Base-by-base conservation (phyloP, 2,888 invertebrate species). In the Pantelozetes paolii region DNA sequence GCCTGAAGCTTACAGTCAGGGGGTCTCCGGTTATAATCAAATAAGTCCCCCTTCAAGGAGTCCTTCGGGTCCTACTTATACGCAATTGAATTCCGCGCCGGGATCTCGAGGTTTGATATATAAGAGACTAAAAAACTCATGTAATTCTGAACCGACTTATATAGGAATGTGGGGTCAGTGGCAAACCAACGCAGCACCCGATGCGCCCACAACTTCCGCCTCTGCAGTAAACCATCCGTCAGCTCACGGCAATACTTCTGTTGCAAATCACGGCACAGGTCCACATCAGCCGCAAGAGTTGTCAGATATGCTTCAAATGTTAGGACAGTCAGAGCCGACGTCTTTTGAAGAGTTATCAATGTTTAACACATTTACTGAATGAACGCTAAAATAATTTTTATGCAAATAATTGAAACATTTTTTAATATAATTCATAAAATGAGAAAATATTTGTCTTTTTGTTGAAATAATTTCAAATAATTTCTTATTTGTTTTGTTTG, bases 241-340 rank as follows among this genome's bases (percentile, higher is more conserved):
- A 59, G 57, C 73, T 40, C 76, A 77, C 69, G 77, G 64, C n/a
- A 72, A 69, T 74, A 75, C 76, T n/a, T 76, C 73, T 73, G 77
- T 75, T 42, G 28, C 57, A 11, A 75, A 76, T 26, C 32, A 62
- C n/a, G 72, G 69, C 40, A 78, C 78, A 40, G 81, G 78, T 18
- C 75, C 73, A 54, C 88, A 88, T 79, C 88, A 88, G 9, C 90
- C 89, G 54, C 79, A 79, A 80, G 93, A 93, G 84, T 86, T 94
- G 74, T 90, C 92, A 20, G 94, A 94, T 81, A 93, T 94, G 93
- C 85, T 94, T 80, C 93, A 94, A 84, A 93, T 94, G 88, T 84
- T 94, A 74, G 85, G 85, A 75, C 91, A 93, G 83, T 91, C 91
- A 82, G 88, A 89, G 79, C 90, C 89, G 71, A 86, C 90, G 75